Conservation (phyloP, 2,113 vertebrate species). For the Macaca nemestrina region DNA sequence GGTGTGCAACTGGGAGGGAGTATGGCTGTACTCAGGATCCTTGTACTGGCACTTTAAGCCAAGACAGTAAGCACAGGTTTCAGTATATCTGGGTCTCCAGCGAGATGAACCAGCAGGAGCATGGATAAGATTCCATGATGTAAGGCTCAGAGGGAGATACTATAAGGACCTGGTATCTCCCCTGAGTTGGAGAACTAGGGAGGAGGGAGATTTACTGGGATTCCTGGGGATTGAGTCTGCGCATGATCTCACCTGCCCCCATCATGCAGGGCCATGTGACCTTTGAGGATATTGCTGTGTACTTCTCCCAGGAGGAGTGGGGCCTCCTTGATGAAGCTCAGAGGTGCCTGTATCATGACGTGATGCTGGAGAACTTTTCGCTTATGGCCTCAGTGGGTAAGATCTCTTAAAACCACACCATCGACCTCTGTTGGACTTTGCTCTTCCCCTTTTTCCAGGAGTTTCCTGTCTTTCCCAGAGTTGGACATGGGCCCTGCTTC, state of each 20-base stretch:
- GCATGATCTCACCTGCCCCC: neutral
- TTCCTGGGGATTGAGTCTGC: neutral
- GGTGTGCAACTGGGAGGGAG: neutral
- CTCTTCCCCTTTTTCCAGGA: neutral
- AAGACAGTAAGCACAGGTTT: neutral
- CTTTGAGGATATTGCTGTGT: constrained; percentile 33
- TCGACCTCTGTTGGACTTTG: rapidly evolving
- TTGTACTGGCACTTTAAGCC: neutral
- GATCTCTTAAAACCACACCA: neutral
- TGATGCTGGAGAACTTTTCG: constrained; percentile 52
- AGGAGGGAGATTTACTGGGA: neutral
- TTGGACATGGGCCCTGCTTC: neutral
- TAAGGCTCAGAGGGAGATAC: no score
- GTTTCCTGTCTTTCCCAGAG: neutral
- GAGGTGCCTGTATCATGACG: neutral
- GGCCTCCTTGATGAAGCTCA: constrained; percentile 25
- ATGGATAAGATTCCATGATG: neutral
- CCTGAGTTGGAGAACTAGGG: neutral
- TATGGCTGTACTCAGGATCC: neutral
- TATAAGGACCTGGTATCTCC: neutral
- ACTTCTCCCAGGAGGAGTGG: constrained; percentile 59
- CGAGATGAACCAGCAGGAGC: no score
- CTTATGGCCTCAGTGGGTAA: constrained; percentile 34
- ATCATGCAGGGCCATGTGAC: constrained; percentile 3
- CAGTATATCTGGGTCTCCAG: neutral